phyloP scores from a whole-genome alignment of 2,888 invertebrate genomes.

The Idaea biselata region DNA sequence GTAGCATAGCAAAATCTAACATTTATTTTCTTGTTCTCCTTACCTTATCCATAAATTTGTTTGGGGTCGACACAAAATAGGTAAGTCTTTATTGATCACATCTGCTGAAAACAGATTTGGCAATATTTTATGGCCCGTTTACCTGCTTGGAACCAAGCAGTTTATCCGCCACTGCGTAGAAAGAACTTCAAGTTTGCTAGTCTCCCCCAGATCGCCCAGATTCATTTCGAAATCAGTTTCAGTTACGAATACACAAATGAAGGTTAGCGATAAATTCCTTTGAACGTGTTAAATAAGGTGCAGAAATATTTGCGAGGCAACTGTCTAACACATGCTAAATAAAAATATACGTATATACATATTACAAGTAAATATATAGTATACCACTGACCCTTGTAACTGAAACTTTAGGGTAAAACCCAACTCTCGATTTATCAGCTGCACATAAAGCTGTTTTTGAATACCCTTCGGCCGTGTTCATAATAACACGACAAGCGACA shows the following conservation, averaged over 20 bases:
- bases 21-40: too few relatives aligned
- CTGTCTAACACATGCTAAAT: neutral
- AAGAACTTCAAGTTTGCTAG: too few relatives aligned
- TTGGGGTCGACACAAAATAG: too few relatives aligned
- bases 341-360: neutral
- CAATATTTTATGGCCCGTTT: too few relatives aligned
- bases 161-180: too few relatives aligned
- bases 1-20: too few relatives aligned
- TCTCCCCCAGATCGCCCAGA: too few relatives aligned
- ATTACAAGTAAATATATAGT: neutral
- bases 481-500: neutral
- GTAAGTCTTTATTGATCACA: too few relatives aligned
- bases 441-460: slow-evolving; percentile 1
- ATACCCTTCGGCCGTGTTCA: neutral
- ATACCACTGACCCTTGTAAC: neutral
- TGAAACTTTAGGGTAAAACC: neutral
- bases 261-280: neutral
- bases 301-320: neutral
- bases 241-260: neutral
- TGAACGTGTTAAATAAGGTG: neutral
- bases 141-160: too few relatives aligned
- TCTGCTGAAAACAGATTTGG: too few relatives aligned
- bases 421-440: neutral
- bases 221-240: neutral
- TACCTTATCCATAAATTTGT: too few relatives aligned